Base-by-base conservation (phyloP, 2,113 vertebrate genomes). In the Morone saxatilis region DNA sequence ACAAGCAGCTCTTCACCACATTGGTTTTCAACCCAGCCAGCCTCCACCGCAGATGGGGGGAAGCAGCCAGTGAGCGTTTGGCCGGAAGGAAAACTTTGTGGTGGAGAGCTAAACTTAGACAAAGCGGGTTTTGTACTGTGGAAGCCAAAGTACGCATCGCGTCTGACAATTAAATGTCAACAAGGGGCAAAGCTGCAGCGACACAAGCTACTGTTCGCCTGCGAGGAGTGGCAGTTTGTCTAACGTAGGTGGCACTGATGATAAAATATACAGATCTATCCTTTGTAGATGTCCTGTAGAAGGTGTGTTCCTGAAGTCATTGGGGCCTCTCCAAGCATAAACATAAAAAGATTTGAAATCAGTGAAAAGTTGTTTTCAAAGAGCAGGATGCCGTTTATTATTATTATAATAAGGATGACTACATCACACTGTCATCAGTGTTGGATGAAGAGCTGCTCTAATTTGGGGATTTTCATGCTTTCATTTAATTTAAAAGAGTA, bases 151-250 rank as follows among this genome's bases (percentile, higher is more conserved):
- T 57, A 0, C n/a, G 65, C 57, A 4, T 65, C 41, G 0, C 6
- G 48, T 75, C 36, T 79, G 76, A 73, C 19, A 17, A 31, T 45
- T 72, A 69, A 75, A 72, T 71, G 67, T 72, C 45, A 67, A 71
- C 38, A 43, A 59, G 25, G 14, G 63, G 50, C 40, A 66, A n/a
- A 57, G 31, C 41, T 13, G 19, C 41, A 41, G 50, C 8, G 1
- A 60, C n/a, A 25, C 10, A 20, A 54, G 47, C 22, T 4, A 5
- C 43, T 51, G 70, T 41, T 25, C 0, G 10, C 22, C 65, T 19
- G 31, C 36, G 38, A 69, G 56, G 54, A 47, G 31, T 8, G 50
- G 14, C 71, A 47, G 67, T 60, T 22, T 76, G 65, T 76, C 19
- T 38, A 5, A 43, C 2, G 36, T 61, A 48, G 63, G 50, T 31